A percentile compares a stretch with the other conserved stretches of the same genome.
phyloP scores from a whole-genome alignment of 2,113 vertebrate genomes.

The Rhynchopsitta pachyrhyncha region DNA sequence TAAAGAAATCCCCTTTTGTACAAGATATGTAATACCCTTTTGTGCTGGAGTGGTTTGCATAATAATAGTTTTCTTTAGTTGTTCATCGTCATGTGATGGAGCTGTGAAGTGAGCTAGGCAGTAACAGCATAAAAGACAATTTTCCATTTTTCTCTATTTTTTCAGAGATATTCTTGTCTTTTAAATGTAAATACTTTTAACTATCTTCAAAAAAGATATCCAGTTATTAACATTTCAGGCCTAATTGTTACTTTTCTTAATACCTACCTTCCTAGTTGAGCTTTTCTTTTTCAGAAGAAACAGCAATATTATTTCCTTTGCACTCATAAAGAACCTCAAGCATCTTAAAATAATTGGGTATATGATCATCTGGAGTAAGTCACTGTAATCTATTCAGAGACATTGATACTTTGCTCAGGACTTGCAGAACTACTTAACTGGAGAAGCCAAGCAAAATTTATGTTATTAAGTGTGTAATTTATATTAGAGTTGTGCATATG shows the following conservation, averaged over 20 bases:
- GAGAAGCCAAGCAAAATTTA: not conserved
- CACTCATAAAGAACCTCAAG: conserved; percentile 3
- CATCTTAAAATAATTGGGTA: conserved; percentile 10
- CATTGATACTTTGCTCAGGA: not conserved
- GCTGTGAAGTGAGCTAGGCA: conserved; percentile 62
- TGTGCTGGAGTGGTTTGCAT: conserved; percentile 84
- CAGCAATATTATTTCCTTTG: conserved; percentile 33
- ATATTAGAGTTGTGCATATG: not conserved
- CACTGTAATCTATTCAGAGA: not conserved
- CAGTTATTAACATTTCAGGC: conserved; percentile 73
- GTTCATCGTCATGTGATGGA: conserved; percentile 70
- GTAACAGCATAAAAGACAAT: conserved; percentile 70
- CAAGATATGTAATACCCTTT: conserved; percentile 80
- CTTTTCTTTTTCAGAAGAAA: conserved; percentile 38
- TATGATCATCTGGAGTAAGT: not conserved
- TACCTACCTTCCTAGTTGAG: conserved; percentile 19
- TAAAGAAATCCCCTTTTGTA: conserved; percentile 82
- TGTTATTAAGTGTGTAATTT: not conserved
- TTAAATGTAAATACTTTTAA: conserved; percentile 71
- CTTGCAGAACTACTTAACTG: not conserved
- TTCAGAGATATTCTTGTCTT: conserved; percentile 62
- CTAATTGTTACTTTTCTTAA: conserved; percentile 67
- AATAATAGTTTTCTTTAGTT: conserved; percentile 83
- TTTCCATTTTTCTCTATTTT: conserved; percentile 64
- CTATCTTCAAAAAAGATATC: conserved; percentile 56